Evolutionary conservation across 1,140 invertebrate species (phyloP).

Genomic region (Ostrea edulis): DNA sequence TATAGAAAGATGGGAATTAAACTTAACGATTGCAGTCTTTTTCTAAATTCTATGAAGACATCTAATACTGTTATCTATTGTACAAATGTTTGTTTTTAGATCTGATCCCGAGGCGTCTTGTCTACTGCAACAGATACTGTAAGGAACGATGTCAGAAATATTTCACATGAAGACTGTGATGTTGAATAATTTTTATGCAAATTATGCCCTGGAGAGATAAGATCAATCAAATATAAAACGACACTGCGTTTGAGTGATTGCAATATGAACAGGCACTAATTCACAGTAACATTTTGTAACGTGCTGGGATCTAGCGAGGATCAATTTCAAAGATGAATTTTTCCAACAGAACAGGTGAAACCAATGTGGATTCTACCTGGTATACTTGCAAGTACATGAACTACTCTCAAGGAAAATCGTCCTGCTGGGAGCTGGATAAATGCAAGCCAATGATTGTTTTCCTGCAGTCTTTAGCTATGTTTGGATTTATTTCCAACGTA

Average conservation of each 20-base stretch:
- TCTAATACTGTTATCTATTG: too few species aligned
- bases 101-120: not conserved
- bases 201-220: not conserved
- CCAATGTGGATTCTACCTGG: not conserved
- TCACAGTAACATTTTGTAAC: not conserved
- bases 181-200: conserved; percentile 10
- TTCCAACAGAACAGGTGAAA: not conserved
- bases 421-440: not conserved
- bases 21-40: not conserved
- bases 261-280: not conserved
- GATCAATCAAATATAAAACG: not conserved
- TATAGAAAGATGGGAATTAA: not conserved
- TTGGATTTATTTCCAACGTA: conserved; percentile 39
- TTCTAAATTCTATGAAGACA: not conserved
- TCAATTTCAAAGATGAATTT: not conserved
- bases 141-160: not conserved
- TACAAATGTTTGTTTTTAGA: not conserved
- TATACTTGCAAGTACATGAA: not conserved
- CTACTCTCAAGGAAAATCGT: not conserved
- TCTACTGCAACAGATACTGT: not conserved
- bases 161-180: not conserved
- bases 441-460: conserved; percentile 15
- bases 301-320: not conserved
- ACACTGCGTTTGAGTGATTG: not conserved
- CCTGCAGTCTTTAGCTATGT: not conserved